Evolutionary conservation across 2,113 vertebrate genomes (phyloP), one percentile per base, ranked within the genome.

Genomic region (Zonotrichia leucophrys): DNA sequence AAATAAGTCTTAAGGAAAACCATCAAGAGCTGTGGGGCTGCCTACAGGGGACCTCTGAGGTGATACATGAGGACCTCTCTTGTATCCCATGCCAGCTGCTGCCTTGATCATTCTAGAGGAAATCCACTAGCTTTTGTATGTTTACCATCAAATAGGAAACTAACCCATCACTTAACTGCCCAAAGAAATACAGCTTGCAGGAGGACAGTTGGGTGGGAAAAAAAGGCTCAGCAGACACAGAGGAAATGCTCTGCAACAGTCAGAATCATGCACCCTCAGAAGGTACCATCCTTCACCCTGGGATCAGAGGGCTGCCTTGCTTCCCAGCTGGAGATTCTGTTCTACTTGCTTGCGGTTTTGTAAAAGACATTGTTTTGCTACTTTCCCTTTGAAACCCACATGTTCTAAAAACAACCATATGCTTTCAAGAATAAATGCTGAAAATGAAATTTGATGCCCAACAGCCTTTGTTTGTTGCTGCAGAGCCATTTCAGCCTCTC

Each of bases 301-400:
- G 60, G 79, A 90, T 83, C 76, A 93, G 79, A 92, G 33, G 44
- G 24, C 28, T 90, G 47, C 18, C 9, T 67, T 89, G 90, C 49
- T 89, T 91, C 88, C 83, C 83, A 86, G 64, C 17, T 60, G 18
- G n/a, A 67, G 25, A 52, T 72, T 92, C 52, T 86, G 35, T 88
- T 92, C 39, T 91, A 52, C 46, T 93, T 90, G 85, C 76, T 62
- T 96, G 94, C 46, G 90, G 93, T 93, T 94, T 89, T 68, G 63
- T 62, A 75, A 92, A 94, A 74, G 15, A 53, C 53, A 78, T 37
- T 89, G 83, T 92, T 96, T 84, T 83, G 14, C 89, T 83, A 10
- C 50, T 80, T 89, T 87, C 27, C 33, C 56, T 88, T 90, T 92
- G 88, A 92, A 95, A 94, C 68, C 82, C 68, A 94, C 47, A 67